A percentile compares a stretch with the other conserved stretches of the same genome.
Conservation (phyloP, 2,797 vertebrate species). For the Argya squamiceps region DNA sequence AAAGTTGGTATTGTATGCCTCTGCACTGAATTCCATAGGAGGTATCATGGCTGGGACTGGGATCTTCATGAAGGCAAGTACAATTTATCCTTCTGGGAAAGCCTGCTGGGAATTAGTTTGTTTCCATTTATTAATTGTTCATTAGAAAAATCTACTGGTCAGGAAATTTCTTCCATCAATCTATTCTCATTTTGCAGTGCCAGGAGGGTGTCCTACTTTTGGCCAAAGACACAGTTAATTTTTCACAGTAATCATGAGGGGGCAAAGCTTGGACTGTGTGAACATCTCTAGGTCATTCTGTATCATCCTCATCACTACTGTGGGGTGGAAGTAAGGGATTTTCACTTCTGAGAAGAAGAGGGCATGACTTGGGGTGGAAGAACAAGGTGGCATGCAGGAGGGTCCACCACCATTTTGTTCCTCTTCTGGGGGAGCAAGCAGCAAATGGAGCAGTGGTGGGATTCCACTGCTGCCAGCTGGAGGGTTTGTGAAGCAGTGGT, state of each 20-base stretch:
- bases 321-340: rapidly evolving
- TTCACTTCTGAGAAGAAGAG: not conserved
- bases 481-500: not conserved
- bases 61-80: not conserved
- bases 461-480: not conserved
- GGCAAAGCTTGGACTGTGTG: not conserved
- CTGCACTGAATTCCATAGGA: not conserved
- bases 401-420: rapidly evolving
- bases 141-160: not conserved
- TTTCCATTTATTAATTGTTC: not conserved
- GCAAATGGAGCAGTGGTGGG: not conserved
- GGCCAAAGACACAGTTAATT: not conserved
- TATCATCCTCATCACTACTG: not conserved
- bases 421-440: rapidly evolving
- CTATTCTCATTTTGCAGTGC: not conserved
- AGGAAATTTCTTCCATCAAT: not conserved
- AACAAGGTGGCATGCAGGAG: not conserved
- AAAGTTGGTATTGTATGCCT: not conserved
- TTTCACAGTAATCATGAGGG: rapidly evolving
- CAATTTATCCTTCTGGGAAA: not conserved
- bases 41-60: not conserved
- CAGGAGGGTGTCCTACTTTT: not conserved
- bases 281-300: not conserved
- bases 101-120: not conserved
- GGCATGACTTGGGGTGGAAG: not conserved